A percentile compares a stretch with the other conserved stretches of the same genome.
phyloP scores from a whole-genome alignment of 2,797 vertebrate species.

The Eidolon dupreanum region DNA sequence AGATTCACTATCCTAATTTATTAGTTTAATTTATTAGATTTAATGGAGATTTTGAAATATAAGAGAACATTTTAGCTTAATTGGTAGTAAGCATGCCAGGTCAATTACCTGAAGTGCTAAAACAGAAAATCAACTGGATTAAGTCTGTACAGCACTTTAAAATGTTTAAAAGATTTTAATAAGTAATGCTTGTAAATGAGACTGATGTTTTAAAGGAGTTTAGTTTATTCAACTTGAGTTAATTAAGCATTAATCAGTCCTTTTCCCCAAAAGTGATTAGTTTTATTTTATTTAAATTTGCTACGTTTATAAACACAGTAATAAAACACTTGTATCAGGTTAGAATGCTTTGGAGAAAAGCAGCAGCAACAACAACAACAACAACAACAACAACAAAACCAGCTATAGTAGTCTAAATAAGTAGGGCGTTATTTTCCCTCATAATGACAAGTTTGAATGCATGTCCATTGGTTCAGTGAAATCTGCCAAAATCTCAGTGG shows the following conservation, averaged over 20 bases:
- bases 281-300: constrained; percentile 41
- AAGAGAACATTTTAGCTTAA: not conserved
- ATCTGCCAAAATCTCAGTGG: not conserved
- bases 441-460: not conserved
- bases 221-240: constrained; percentile 1
- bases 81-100: not conserved
- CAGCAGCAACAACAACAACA: not conserved
- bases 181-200: not conserved
- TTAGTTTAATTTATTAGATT: not conserved
- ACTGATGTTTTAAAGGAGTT: not conserved
- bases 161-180: not conserved
- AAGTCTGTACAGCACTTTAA: not conserved
- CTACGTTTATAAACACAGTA: not conserved
- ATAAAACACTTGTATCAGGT: not conserved
- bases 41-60: not conserved
- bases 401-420: not conserved
- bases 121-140: constrained; percentile 21
- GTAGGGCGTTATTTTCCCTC: not conserved
- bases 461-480: not conserved
- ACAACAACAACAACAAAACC: not conserved
- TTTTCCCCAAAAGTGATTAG: not conserved
- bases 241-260: not conserved
- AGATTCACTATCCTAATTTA: not conserved
- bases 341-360: not conserved
- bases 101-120: constrained; percentile 11